Evolutionary conservation across 1,140 invertebrate genomes (phyloP).

Genomic region (Zaprionus capensis): DNA sequence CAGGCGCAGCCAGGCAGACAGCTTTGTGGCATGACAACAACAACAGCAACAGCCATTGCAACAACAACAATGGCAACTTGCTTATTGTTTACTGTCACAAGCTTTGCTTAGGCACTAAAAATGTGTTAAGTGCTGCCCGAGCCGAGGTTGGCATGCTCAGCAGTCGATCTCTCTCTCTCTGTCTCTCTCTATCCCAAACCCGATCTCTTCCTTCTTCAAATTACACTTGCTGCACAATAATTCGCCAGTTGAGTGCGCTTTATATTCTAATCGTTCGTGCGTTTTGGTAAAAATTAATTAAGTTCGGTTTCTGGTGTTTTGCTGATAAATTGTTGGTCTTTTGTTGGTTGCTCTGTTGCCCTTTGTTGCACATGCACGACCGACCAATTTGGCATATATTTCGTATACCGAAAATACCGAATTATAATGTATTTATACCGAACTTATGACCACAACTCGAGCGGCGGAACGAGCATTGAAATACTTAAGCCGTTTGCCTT

Average conservation of each 20-base stretch:
- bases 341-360: neutral
- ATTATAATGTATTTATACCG: neutral
- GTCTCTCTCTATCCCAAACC: neutral
- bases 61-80: conserved; percentile 1
- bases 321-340: neutral
- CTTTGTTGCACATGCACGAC: neutral
- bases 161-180: neutral
- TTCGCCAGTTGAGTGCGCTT: neutral
- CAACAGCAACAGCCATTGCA: neutral
- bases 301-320: neutral
- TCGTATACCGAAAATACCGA: neutral
- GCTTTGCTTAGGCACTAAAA: conserved; percentile 26
- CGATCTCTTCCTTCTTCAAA: neutral
- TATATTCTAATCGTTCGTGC: neutral
- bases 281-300: conserved; percentile 9
- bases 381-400: neutral
- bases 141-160: conserved; percentile 8
- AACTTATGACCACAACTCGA: neutral
- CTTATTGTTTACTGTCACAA: conserved; percentile 28
- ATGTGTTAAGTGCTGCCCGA: conserved; percentile 18
- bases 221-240: neutral
- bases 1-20: conserved; percentile 14
- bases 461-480: neutral
- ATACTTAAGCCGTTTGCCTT: neutral
- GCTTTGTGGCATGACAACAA: neutral